These are phyloP conservation scores for Hydrotaea cyrtoneurina DNA, from an alignment of 2,888 invertebrate species.

Conservation along the genomic window DNA sequence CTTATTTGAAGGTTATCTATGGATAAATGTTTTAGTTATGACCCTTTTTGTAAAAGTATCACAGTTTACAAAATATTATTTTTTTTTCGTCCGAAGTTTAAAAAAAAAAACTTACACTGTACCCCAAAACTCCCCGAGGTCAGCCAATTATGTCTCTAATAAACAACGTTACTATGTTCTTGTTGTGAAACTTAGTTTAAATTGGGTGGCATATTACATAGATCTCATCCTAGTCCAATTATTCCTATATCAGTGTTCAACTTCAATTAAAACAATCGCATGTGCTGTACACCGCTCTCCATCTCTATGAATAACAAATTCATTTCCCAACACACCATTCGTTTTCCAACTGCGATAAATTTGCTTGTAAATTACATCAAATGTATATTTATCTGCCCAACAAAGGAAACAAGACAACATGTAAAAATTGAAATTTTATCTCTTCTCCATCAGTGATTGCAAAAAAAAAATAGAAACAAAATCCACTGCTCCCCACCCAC, in stretches of 20 bases:
- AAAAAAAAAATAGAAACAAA: too few relatives aligned
- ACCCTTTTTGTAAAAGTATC: too few relatives aligned
- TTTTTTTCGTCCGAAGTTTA: too few relatives aligned
- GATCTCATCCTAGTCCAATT: background rate
- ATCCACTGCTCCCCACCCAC: background rate
- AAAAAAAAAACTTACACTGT: too few relatives aligned
- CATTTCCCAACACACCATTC: background rate
- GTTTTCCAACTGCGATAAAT: background rate
- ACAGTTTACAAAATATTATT: too few relatives aligned
- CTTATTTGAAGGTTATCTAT: too few relatives aligned
- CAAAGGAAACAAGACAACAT: constrained; percentile 20
- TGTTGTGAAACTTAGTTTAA: background rate
- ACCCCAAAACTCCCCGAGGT: too few relatives aligned
- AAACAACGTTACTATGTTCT: too few relatives aligned
- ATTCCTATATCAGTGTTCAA: background rate
- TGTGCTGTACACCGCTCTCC: background rate
- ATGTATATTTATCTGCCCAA: constrained; percentile 24
- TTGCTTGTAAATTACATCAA: constrained; percentile 24
- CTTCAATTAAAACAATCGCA: constrained; percentile 8
- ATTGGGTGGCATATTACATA: background rate
- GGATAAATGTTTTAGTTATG: too few relatives aligned
- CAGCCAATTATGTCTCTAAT: too few relatives aligned
- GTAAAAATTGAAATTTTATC: constrained; percentile 67
- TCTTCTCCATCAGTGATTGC: constrained; percentile 64
- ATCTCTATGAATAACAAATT: constrained; percentile 33